Conservation (phyloP, 2,797 vertebrate genomes). For the Valencia hispanica region DNA sequence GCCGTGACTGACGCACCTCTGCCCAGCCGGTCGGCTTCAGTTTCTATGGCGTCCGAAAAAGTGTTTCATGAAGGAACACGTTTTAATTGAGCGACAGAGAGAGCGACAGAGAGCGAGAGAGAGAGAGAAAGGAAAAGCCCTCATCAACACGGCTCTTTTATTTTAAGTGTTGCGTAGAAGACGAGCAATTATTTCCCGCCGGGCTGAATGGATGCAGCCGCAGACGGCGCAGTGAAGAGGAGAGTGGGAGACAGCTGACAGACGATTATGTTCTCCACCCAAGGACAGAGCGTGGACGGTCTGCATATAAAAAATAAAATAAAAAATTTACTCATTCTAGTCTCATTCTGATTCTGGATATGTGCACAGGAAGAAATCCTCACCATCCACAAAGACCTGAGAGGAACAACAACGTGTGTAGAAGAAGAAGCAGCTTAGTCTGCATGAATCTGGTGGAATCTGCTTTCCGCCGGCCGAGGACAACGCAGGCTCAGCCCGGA, state of each 20-base stretch:
- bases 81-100: conserved; percentile 48
- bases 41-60: conserved; percentile 30
- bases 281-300: conserved; percentile 22
- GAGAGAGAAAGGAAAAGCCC: conserved; percentile 70
- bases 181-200: conserved; percentile 61
- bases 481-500: conserved; percentile 12
- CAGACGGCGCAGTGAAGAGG: conserved; percentile 53
- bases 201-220: conserved; percentile 57
- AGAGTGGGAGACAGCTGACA: conserved; percentile 17
- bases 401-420: not conserved
- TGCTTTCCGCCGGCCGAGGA: not conserved
- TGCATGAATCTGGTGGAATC: conserved; percentile 13
- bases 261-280: conserved; percentile 35
- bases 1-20: conserved; percentile 33
- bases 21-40: not conserved
- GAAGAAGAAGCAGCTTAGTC: conserved; percentile 18
- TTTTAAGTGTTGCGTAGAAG: conserved; percentile 72
- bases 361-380: not conserved
- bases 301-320: conserved; percentile 14
- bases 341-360: conserved; percentile 34
- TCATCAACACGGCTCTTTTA: conserved; percentile 80
- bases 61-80: conserved; percentile 45
- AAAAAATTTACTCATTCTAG: conserved; percentile 8
- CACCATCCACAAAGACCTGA: conserved; percentile 10
- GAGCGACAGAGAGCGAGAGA: conserved; percentile 31